Percentiles rank a stretch among this genome's conserved stretches.
phyloP scores from a whole-genome alignment of 2,888 invertebrate species.

The Petrolisthes cinctipes region DNA sequence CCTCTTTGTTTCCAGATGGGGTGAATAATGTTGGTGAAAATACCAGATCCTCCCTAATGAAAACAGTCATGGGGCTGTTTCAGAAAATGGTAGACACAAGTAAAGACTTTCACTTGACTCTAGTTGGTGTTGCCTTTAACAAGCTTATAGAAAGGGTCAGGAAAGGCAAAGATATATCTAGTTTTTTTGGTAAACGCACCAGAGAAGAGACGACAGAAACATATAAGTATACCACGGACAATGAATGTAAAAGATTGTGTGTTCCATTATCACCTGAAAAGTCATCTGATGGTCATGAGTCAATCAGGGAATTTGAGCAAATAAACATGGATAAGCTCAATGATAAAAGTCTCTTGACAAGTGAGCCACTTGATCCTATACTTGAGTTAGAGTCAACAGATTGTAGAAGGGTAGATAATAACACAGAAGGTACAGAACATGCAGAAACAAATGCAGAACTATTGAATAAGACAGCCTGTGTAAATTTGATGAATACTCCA shows the following conservation, averaged over 20 bases:
- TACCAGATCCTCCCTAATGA: slow-evolving; percentile 68
- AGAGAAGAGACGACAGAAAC: background rate
- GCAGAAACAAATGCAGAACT: too few relatives aligned
- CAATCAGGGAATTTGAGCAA: background rate
- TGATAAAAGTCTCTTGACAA: background rate
- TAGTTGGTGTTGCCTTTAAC: slow-evolving; percentile 84
- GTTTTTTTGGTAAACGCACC: slow-evolving; percentile 41
- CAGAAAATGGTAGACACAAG: slow-evolving; percentile 66
- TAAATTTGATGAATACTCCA: background rate
- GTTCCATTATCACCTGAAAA: background rate
- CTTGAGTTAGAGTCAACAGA: too few relatives aligned
- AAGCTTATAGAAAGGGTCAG: slow-evolving; percentile 78
- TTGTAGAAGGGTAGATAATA: too few relatives aligned
- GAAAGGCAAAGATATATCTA: slow-evolving; percentile 28
- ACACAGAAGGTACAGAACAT: too few relatives aligned
- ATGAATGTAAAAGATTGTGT: background rate
- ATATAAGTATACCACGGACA: background rate
- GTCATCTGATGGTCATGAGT: background rate
- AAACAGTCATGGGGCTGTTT: slow-evolving; percentile 66
- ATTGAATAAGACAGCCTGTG: too few relatives aligned
- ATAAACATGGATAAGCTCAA: background rate
- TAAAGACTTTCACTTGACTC: slow-evolving; percentile 83
- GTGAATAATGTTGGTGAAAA: slow-evolving; percentile 71
- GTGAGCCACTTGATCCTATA: too few relatives aligned
- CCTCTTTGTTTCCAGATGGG: slow-evolving; percentile 75